A percentile compares a stretch with the other conserved stretches of the same genome.
phyloP scores from a whole-genome alignment of 2,888 invertebrate species.

The Brenthis hecate region DNA sequence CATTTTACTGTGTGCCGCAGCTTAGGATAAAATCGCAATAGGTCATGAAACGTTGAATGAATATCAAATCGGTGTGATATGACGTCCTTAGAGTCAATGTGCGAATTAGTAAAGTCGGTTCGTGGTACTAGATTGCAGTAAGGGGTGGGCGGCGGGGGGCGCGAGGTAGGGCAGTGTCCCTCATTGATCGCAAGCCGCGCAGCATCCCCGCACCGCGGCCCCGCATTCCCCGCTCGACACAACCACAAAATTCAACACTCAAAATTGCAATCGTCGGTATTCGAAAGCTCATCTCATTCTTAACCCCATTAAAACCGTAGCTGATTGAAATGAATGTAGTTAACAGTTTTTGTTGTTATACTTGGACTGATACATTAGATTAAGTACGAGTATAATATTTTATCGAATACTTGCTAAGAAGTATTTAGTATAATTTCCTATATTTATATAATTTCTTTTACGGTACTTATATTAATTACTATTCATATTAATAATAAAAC shows the following conservation, averaged over 20 bases:
- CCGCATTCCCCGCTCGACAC: conserved; percentile 60
- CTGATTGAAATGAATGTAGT: conserved; percentile 33
- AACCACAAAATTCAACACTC: conserved; percentile 60
- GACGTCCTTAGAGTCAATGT: conserved; percentile 52
- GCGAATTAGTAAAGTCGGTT: conserved; percentile 57
- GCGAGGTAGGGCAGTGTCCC: conserved; percentile 55
- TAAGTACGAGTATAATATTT: background rate
- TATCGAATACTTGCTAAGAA: too few relatives aligned
- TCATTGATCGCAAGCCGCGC: conserved; percentile 78
- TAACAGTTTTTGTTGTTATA: conserved; percentile 27
- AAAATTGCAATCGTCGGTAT: conserved; percentile 55
- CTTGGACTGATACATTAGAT: too few relatives aligned
- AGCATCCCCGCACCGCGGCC: conserved; percentile 61
- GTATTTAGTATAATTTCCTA: too few relatives aligned
- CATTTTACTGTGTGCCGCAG: background rate
- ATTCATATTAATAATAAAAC: too few relatives aligned
- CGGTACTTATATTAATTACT: too few relatives aligned
- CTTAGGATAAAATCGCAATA: conserved; percentile 15
- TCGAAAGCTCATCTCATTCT: conserved; percentile 52
- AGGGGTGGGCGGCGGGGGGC: conserved; percentile 45
- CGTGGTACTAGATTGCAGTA: conserved; percentile 58
- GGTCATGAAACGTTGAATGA: conserved; percentile 19
- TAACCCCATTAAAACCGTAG: conserved; percentile 44
- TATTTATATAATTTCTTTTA: too few relatives aligned
- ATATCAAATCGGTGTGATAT: conserved; percentile 19